Base-by-base conservation (phyloP, 2,888 invertebrate genomes). In the Ophraella communa region DNA sequence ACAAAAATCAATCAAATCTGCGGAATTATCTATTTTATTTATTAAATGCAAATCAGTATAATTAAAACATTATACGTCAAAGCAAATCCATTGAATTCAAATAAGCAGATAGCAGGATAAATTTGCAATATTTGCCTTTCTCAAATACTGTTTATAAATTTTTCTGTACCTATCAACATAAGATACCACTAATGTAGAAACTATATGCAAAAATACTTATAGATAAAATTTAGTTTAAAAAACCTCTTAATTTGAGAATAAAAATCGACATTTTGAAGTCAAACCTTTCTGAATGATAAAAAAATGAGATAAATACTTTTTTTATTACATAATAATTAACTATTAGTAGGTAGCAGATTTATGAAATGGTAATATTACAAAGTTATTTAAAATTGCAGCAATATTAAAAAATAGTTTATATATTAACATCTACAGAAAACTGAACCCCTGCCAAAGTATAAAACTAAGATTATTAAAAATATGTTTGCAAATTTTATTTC, bases 1-100 rank as follows among this genome's bases (percentile, higher is more conserved):
- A 39, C 14, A 39, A 39, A n/a, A n/a, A n/a, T n/a, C n/a, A n/a
- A 39, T 39, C 39, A 17, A 39, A 39, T 39, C 39, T 39, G 39
- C 3, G 17, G 4, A 10, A 30, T 55, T 55, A 56, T 56, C 30
- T 56, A 55, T 21, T 45, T 35, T 39, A 35, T 23, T 21, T 44
- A 44, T 44, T 23, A 53, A 52, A 56, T 23, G 39, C 39, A 42
- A 30, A 53, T 58, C 39, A 10, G 64, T 60, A 64, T 64, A 64
- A 64, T 60, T 64, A 64, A 49, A 64, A 64, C 64, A 64, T 64
- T 64, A 64, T 64, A 64, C 64, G 42, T 60, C 59, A 59, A 51
- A 5, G 27, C 4, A 23, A 49, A 58, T 49, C 39, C 10, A 58
- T 58, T 49, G 49, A 39, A 51, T 35, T 49, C 27, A 35, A 52